A percentile compares a stretch with the other conserved stretches of the same genome.
Conservation (phyloP, 2,113 vertebrate genomes). For the Prunella fulvescens region DNA sequence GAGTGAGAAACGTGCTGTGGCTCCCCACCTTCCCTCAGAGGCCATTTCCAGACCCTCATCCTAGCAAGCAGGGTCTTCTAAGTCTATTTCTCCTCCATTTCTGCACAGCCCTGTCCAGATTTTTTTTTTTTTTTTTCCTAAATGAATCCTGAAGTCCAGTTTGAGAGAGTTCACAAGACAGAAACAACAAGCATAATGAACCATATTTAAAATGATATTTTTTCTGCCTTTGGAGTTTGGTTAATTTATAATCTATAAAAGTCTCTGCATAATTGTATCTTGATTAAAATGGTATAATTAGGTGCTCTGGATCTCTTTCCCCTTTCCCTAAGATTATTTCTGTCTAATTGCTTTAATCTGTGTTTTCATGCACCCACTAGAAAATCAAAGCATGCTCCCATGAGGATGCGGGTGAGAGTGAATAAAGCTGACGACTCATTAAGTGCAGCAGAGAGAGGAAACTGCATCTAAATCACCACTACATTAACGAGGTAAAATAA, state of each 20-base stretch:
- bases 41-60: background rate
- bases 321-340: slow-evolving; percentile 68
- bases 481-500: slow-evolving; percentile 63
- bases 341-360: slow-evolving; percentile 74
- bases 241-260: slow-evolving; percentile 58
- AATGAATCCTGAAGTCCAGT: slow-evolving; percentile 27
- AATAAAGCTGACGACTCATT: slow-evolving; percentile 73
- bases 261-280: slow-evolving; percentile 54
- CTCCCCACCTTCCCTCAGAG: background rate
- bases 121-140: background rate
- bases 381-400: slow-evolving; percentile 69
- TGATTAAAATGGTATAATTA: slow-evolving; percentile 67
- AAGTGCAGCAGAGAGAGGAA: slow-evolving; percentile 64
- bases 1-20: background rate
- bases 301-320: slow-evolving; percentile 61
- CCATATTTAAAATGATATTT: slow-evolving; percentile 24
- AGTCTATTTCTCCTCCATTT: background rate
- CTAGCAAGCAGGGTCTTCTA: background rate
- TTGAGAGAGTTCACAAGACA: slow-evolving; percentile 33
- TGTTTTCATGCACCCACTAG: slow-evolving; percentile 67
- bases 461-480: slow-evolving; percentile 71
- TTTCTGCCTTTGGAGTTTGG: slow-evolving; percentile 49
- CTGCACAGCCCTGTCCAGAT: background rate
- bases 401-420: slow-evolving; percentile 59
- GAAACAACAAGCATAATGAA: slow-evolving; percentile 58